Evolutionary conservation across 2,113 vertebrate genomes (phyloP), one percentile per base, ranked within the genome.

Genomic region (Neogale vison): DNA sequence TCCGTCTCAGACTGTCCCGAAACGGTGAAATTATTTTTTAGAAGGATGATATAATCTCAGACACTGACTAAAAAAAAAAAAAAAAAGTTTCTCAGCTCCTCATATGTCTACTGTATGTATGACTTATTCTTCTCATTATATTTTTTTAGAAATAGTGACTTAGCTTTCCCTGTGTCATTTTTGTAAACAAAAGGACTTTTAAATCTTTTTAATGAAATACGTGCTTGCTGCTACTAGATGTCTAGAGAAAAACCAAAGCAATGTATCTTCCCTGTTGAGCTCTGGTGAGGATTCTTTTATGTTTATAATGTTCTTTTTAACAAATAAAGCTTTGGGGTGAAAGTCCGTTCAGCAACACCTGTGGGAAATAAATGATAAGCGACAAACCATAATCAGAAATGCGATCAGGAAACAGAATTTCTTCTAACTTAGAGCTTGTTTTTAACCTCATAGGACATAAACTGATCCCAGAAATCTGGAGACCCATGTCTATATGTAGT

Each of bases 251-350:
- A 95, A 96, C 77, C 93, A 42, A 47, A 87, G 39, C 76, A 67
- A 92, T 93, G 29, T 29, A 71, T 96, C 36, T 93, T 96, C 45
- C 65, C 71, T 77, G 18, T 77, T 18, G 63, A 69, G 61, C 36
- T 45, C 91, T 87, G 72, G 57, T 45, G 69, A 92, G 74, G 47
- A 92, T 90, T 96, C 18, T 93, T 91, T 96, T 92, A 77, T 92
- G 97, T 92, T 91, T 96, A 93, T 94, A 96, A 89, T 87, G 39
- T 63, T 76, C 42, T 89, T 95, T 93, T 97, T 61, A 87, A 97
- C 88, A 97, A 93, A 95, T 88, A 88, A 90, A 81, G 29, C 90
- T 96, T 95, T 67, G 85, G 34, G 42, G 63, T 87, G 89, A 89
- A 93, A 88, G 76, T 85, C 81, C 63, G 79, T 95, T 97, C 45